Evolutionary conservation across 2,113 vertebrate species (phyloP), one percentile per base, ranked within the genome.

Genomic region (Apodemus speciosus): DNA sequence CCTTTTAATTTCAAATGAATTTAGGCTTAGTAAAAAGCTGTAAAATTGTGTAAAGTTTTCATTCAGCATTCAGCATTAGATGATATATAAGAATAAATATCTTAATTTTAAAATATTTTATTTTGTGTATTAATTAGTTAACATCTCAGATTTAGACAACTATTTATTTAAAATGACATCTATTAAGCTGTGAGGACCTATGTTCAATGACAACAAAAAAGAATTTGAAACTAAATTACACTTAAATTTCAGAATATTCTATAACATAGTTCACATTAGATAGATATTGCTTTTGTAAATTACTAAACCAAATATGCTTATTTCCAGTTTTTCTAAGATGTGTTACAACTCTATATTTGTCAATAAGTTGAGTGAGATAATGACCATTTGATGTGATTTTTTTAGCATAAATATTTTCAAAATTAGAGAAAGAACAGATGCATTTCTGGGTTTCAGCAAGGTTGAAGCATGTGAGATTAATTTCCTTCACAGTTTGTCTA

Each of bases 361-460:
- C 32, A 20, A 51, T 79, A 87, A 83, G 75, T 32, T 89, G 53
- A 89, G 20, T 83, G 56, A 64, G 56, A 46, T 84, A 15, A 56
- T 35, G 10, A 11, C 71, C 1, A 5, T 62, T 76, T 49, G 40
- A 86, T 85, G 23, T 86, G 32, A 88, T 60, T 83, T 6, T 6
- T 46, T 73, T 68, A 58, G 14, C 66, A 71, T 62, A 90, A 84
- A 60, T 85, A 40, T 83, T 89, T 95, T 76, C 85, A 23, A 90
- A 43, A 53, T 64, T 56, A 58, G 30, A 79, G 6, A 83, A 5
- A 43, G 8, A 68, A 40, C 15, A n/a, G 0, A 66, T 90, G 35
- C 30, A 25, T 79, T 84, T 86, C 32, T 89, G 7, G 89, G 49
- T 88, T 95, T 83, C 16, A 77, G 1, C 30, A 88, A 80, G 14